Evolutionary conservation across 2,797 vertebrate species (phyloP), one percentile per base, ranked within the genome.

Genomic region (Gadopsis marmoratus): DNA sequence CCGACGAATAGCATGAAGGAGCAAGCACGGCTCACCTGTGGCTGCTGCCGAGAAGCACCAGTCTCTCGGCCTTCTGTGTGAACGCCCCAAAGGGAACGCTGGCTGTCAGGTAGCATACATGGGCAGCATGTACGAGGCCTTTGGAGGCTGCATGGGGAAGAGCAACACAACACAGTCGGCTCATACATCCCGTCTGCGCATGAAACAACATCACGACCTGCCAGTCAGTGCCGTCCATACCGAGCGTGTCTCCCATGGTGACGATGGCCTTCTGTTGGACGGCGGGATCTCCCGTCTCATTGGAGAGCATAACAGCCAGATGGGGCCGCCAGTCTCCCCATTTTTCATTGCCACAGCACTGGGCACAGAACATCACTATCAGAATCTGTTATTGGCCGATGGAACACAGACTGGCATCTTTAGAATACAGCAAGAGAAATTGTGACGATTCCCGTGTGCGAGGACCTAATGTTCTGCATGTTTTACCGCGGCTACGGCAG

Each of bases 281-380:
- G 3, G 92, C 89, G 0, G 37, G 26, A 67, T 97, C 95, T 54
- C 94, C 96, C 0, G 88, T 92, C 73, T 96, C 96, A 85, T 98
- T 98, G 78, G 97, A 97, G 39, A 99, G 71, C 88, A 98, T 95
- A 41, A 97, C 95, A 0, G 97, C 97, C 89, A 99, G 89, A 71
- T 99, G 97, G 23, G 97, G 97, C 83, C 95, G 96, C 97, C 98
- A 98, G 88, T 98, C 96, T 16, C 96, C 97, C 96, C 96, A 97
- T 0, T 92, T 93, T 59, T 95, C 94, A 85, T 95, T 96, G 62
- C 89, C 92, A 71, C 86, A 95, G 79, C 87, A 88, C 94, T 95
- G 81, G 12, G 16, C 13, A 77, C 41, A 83, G 1, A 84, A 67
- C 31, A 69, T 54, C 55, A 67, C 43, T 4, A 65, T 69, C 69